phyloP scores from a whole-genome alignment of 2,113 vertebrate genomes.

The Stigmatopora nigra region DNA sequence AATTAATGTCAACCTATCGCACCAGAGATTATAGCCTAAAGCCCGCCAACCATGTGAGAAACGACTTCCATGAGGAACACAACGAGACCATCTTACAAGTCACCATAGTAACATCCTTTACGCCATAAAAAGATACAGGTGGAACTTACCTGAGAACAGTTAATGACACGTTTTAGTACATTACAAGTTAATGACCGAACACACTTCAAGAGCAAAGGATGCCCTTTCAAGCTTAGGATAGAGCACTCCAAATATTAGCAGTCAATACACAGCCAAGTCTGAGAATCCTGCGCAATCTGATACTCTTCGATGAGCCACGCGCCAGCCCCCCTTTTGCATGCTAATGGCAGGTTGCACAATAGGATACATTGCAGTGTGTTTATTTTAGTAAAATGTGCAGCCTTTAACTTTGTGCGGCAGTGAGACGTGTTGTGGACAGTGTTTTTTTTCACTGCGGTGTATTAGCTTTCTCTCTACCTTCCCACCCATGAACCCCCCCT shows the following conservation, averaged over 20 bases:
- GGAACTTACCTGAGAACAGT: neutral
- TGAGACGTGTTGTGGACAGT: conserved; percentile 51
- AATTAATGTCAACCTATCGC: conserved; percentile 45
- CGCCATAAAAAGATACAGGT: conserved; percentile 18
- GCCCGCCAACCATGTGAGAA: conserved; percentile 29
- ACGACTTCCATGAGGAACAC: conserved; percentile 39
- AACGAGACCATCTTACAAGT: conserved; percentile 24
- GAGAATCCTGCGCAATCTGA: conserved; percentile 32
- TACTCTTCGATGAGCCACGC: conserved; percentile 36
- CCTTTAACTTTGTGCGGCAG: conserved; percentile 27
- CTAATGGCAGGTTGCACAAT: conserved; percentile 39
- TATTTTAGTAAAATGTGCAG: conserved; percentile 50
- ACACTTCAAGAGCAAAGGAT: conserved; percentile 3
- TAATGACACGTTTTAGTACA: neutral
- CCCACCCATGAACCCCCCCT: conserved; percentile 6
- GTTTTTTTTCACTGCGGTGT: conserved; percentile 40
- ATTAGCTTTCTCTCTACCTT: conserved; percentile 32
- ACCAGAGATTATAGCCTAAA: conserved; percentile 34
- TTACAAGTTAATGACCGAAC: neutral
- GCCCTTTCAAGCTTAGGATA: neutral
- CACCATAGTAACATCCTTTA: conserved; percentile 34
- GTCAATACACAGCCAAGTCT: conserved; percentile 18
- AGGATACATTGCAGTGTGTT: conserved; percentile 35
- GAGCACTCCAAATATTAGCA: conserved; percentile 25
- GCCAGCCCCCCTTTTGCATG: conserved; percentile 27